phyloP scores from a whole-genome alignment of 2,888 invertebrate species.

The Amblyjoppa fuscipennis region DNA sequence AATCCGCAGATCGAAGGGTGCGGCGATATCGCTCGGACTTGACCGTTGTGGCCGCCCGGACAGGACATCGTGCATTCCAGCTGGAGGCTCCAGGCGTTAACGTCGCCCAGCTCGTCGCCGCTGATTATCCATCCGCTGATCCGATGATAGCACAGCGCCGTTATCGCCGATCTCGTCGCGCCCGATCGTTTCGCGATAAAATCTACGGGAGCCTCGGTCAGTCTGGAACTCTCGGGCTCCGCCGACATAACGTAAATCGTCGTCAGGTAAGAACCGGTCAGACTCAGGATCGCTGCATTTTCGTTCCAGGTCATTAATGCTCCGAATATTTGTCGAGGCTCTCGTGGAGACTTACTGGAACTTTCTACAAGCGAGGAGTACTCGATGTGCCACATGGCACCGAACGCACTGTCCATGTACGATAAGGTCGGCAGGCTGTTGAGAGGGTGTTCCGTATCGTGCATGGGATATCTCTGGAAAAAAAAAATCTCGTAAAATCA shows the following conservation, averaged over 20 bases:
- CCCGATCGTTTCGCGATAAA: conserved; percentile 66
- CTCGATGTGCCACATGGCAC: conserved; percentile 73
- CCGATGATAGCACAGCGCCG: conserved; percentile 70
- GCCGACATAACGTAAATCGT: conserved; percentile 74
- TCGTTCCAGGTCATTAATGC: neutral
- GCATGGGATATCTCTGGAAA: conserved; percentile 68
- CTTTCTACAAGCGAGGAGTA: conserved; percentile 67
- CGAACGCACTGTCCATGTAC: conserved; percentile 71
- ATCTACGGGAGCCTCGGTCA: conserved; percentile 49
- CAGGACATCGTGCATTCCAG: conserved; percentile 71
- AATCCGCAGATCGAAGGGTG: conserved; percentile 77
- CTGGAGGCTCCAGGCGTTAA: conserved; percentile 71
- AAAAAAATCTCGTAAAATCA: conserved; percentile 37
- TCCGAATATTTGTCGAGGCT: too few species aligned
- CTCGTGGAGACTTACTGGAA: conserved; percentile 56
- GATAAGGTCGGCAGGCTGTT: conserved; percentile 61
- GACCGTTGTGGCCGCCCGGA: conserved; percentile 63
- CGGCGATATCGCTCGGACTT: conserved; percentile 58
- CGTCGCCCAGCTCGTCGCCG: conserved; percentile 75
- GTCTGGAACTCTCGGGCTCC: conserved; percentile 58
- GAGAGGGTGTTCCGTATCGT: conserved; percentile 66
- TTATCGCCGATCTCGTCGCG: conserved; percentile 70
- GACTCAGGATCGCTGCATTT: conserved; percentile 43
- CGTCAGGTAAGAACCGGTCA: conserved; percentile 73
- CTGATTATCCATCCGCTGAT: conserved; percentile 74